phyloP scores from a whole-genome alignment of 2,797 vertebrate species.

The Sebastes itinus region DNA sequence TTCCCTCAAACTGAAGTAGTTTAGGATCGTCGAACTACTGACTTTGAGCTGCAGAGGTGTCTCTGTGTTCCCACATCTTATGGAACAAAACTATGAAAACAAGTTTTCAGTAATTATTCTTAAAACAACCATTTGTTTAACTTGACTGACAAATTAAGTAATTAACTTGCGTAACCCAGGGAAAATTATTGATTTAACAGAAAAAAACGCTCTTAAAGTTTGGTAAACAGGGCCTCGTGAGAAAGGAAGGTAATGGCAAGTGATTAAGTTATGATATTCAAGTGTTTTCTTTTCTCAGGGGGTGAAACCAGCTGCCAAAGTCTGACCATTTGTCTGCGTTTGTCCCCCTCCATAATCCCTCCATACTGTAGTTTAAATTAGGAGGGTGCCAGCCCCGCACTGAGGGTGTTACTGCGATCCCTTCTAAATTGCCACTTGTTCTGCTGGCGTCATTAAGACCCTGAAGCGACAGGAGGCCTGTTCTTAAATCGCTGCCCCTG shows the following conservation, averaged over 20 bases:
- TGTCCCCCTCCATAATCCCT: conserved; percentile 35
- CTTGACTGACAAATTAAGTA: not conserved
- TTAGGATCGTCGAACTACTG: not conserved
- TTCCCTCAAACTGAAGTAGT: not conserved
- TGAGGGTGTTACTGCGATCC: conserved; percentile 28
- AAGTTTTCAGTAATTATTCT: not conserved
- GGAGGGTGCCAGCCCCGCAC: conserved; percentile 5
- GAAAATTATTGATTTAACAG: not conserved
- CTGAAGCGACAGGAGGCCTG: conserved; percentile 40
- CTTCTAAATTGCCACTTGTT: conserved; percentile 68
- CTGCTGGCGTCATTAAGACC: conserved; percentile 45
- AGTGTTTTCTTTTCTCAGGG: not conserved
- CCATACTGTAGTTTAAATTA: conserved; percentile 25
- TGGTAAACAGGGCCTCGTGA: not conserved
- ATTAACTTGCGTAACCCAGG: fast-evolving
- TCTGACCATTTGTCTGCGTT: conserved; percentile 32
- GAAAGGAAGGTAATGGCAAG: not conserved
- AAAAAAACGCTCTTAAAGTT: not conserved
- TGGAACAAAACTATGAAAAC: not conserved
- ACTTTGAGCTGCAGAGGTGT: not conserved
- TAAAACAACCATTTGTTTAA: not conserved
- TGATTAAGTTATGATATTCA: not conserved
- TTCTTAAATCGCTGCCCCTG: conserved; percentile 48
- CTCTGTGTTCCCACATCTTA: not conserved
- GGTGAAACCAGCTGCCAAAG: conserved; percentile 17